Evolutionary conservation across 2,797 vertebrate species (phyloP).

Genomic region (Cynopterus sphinx): DNA sequence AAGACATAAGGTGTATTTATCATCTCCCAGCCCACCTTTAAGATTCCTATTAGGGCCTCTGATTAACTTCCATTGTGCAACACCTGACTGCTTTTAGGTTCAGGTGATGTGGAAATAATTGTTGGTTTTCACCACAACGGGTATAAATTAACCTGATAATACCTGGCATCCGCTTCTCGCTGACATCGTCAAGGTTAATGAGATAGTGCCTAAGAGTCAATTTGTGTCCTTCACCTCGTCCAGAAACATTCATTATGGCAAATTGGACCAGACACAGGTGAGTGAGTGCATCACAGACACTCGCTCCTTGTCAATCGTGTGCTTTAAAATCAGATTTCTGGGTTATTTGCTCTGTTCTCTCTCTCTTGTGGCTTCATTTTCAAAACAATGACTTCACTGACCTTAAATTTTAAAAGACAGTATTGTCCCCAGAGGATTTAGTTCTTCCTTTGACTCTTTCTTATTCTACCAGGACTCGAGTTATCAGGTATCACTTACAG

Average conservation of each 20-base stretch:
- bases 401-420: conserved; percentile 3
- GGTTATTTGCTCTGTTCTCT: conserved; percentile 17
- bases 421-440: neutral
- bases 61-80: neutral
- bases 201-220: neutral
- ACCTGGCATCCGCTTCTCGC: neutral
- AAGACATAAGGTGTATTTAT: neutral
- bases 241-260: neutral
- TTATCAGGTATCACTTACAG: neutral
- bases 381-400: neutral
- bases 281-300: neutral
- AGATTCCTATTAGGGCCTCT: neutral
- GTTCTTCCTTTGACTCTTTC: neutral
- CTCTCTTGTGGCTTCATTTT: conserved; percentile 23
- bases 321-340: conserved; percentile 43
- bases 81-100: neutral
- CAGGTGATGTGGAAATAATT: neutral
- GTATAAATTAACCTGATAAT: neutral
- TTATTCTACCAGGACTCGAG: neutral
- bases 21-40: neutral
- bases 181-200: neutral
- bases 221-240: neutral
- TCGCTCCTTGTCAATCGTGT: neutral
- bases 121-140: neutral
- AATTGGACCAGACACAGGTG: neutral